Percentiles rank a stretch among this genome's conserved stretches.
Conservation (phyloP, 2,797 vertebrate genomes). For the Pseudotriccus pelzelni region DNA sequence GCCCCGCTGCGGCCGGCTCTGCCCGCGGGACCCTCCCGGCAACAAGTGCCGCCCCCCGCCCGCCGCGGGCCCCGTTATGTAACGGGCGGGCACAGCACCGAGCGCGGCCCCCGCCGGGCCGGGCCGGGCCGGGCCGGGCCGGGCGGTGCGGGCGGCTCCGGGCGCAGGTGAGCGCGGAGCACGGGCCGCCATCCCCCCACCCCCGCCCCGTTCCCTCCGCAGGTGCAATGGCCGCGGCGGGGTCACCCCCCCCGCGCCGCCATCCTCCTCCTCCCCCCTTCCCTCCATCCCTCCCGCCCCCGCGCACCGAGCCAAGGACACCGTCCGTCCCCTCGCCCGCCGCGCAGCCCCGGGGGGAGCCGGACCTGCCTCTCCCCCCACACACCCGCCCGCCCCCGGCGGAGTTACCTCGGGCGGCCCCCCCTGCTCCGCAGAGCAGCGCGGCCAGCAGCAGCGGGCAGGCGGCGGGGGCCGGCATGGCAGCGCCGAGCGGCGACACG, state of each 20-base stretch:
- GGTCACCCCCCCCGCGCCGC: not conserved
- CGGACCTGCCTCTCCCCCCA: not conserved
- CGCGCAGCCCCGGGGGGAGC: no score
- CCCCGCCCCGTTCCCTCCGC: not conserved
- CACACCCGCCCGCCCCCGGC: not conserved
- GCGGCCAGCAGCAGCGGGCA: conserved; percentile 12
- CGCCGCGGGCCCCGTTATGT: conserved; percentile 6
- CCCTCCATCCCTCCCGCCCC: not conserved
- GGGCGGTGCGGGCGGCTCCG: not conserved
- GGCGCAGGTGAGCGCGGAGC: not conserved
- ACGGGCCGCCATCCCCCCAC: no score
- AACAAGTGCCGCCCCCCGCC: conserved; percentile 10
- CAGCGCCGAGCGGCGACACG: not conserved
- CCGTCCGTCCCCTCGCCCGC: not conserved
- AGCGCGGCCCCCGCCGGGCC: not conserved
- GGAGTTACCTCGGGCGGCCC: conserved; percentile 52
- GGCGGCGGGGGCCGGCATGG: conserved; percentile 8
- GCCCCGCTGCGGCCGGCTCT: not conserved
- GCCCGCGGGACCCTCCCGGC: not conserved
- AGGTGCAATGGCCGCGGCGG: not conserved
- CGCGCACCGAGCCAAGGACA: not conserved
- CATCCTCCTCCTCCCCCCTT: not conserved
- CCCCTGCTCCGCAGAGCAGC: conserved; percentile 44
- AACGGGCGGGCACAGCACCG: not conserved
- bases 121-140: not conserved